Conservation (phyloP, 2,888 invertebrate species). For the Tenodera sinensis region DNA sequence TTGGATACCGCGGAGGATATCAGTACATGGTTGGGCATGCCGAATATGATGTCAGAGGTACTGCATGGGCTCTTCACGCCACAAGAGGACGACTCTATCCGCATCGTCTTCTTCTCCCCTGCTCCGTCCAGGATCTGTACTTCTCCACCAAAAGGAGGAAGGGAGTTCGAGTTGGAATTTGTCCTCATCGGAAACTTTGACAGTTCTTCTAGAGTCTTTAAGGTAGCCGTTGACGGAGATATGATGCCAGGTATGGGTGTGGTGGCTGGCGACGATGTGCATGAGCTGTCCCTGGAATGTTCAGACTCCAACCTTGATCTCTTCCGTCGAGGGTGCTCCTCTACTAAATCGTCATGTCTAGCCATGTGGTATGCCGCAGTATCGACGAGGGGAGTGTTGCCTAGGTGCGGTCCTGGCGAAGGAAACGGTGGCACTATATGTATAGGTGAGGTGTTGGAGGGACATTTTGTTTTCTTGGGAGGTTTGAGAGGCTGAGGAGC, state of each 20-base stretch:
- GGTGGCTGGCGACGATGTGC: constrained; percentile 11
- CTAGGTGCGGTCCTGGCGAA: constrained; percentile 78
- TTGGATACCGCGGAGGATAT: constrained; percentile 13
- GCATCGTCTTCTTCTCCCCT: constrained; percentile 64
- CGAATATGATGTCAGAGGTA: constrained; percentile 7
- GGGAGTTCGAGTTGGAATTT: constrained; percentile 35
- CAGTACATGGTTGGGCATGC: constrained; percentile 5
- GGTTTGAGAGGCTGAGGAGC: not conserved
- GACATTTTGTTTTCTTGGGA: not conserved
- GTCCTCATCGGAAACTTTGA: constrained; percentile 42
- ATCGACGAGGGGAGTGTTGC: constrained; percentile 77
- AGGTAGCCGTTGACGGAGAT: constrained; percentile 41
- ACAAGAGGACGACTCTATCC: constrained; percentile 55
- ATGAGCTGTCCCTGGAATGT: constrained; percentile 17
- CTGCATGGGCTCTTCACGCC: not conserved
- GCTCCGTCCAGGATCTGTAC: constrained; percentile 69
- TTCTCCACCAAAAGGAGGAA: constrained; percentile 75
- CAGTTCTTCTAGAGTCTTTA: constrained; percentile 56
- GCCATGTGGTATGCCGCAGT: constrained; percentile 40
- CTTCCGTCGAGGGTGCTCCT: constrained; percentile 14
- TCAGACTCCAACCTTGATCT: constrained; percentile 24
- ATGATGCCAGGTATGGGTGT: constrained; percentile 6
- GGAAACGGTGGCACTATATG: constrained; percentile 54
- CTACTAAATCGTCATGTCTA: not conserved
- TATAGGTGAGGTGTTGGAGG: not conserved